These are phyloP conservation scores for Pachypsylla venusta DNA, from an alignment of 1,140 invertebrate species.

Conservation along the genomic window DNA sequence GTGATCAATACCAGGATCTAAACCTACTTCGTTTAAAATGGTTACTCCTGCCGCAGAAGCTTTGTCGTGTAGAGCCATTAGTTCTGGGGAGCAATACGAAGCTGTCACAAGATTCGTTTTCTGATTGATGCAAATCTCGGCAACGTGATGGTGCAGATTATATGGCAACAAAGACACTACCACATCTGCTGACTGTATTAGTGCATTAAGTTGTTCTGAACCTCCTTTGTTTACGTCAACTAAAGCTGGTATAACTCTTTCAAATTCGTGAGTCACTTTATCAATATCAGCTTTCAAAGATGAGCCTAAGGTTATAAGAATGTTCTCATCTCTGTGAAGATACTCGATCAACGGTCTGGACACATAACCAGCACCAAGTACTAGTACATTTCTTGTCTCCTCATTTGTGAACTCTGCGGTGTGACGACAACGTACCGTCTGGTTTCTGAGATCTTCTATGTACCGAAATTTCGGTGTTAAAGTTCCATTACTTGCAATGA, in stretches of 20 bases:
- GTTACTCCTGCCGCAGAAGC: background rate
- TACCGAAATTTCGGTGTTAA: conserved; percentile 90
- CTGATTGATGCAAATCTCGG: conserved; percentile 70
- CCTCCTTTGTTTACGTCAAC: conserved; percentile 57
- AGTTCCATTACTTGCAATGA: conserved; percentile 89
- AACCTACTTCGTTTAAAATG: conserved; percentile 41
- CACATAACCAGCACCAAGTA: conserved; percentile 91
- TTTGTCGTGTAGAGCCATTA: conserved; percentile 59
- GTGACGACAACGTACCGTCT: conserved; percentile 28
- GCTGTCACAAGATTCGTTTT: conserved; percentile 91
- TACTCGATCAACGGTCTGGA: conserved; percentile 88
- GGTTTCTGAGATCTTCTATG: conserved; percentile 70
- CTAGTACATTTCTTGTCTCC: conserved; percentile 35
- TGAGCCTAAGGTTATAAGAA: conserved; percentile 72
- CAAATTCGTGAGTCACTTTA: conserved; percentile 53
- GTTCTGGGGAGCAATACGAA: conserved; percentile 76
- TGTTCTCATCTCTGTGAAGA: conserved; percentile 61
- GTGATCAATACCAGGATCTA: conserved; percentile 98
- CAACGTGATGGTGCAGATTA: conserved; percentile 67
- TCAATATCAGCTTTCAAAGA: conserved; percentile 80
- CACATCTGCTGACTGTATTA: conserved; percentile 61
- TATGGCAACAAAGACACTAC: conserved; percentile 88
- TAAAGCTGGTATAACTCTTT: conserved; percentile 64
- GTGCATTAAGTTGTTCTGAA: conserved; percentile 48
- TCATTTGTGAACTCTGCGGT: conserved; percentile 13